phyloP scores from a whole-genome alignment of 2,113 vertebrate species.

The Brevimyrus niger region DNA sequence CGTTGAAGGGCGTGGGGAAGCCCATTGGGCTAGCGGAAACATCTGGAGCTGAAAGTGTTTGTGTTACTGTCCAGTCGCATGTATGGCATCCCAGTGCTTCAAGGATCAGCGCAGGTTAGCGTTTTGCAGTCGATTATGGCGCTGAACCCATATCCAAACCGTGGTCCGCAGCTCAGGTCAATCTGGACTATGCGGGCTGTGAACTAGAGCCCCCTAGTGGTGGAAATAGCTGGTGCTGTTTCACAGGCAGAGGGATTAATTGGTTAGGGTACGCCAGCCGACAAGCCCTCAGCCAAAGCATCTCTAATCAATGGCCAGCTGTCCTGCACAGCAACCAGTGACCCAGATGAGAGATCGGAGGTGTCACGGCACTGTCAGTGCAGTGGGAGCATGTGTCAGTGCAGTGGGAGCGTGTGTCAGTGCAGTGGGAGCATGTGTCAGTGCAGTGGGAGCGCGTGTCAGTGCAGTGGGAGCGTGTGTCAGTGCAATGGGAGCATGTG shows the following conservation, averaged over 20 bases:
- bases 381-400: not conserved
- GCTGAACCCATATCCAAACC: not conserved
- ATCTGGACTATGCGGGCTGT: not conserved
- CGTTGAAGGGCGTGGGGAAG: not conserved
- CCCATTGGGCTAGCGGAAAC: conserved; percentile 31
- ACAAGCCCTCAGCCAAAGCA: not conserved
- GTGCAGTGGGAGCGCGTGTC: not conserved
- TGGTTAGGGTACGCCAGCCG: not conserved
- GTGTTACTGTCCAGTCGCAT: conserved; percentile 4
- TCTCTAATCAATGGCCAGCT: not conserved
- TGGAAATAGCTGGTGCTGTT: not conserved
- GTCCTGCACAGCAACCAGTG: not conserved
- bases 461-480: not conserved
- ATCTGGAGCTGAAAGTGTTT: conserved; percentile 31
- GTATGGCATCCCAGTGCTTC: not conserved
- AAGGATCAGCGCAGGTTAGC: conserved; percentile 29
- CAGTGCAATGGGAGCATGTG: too few species aligned
- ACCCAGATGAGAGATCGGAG: not conserved
- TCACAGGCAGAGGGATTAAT: not conserved
- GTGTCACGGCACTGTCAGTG: not conserved
- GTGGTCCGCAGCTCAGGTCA: not conserved
- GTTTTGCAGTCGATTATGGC: not conserved
- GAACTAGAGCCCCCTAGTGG: not conserved
- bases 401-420: not conserved
- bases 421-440: not conserved